Evolutionary conservation across 2,797 vertebrate species (phyloP).

Genomic region (Enteromius argenteus): DNA sequence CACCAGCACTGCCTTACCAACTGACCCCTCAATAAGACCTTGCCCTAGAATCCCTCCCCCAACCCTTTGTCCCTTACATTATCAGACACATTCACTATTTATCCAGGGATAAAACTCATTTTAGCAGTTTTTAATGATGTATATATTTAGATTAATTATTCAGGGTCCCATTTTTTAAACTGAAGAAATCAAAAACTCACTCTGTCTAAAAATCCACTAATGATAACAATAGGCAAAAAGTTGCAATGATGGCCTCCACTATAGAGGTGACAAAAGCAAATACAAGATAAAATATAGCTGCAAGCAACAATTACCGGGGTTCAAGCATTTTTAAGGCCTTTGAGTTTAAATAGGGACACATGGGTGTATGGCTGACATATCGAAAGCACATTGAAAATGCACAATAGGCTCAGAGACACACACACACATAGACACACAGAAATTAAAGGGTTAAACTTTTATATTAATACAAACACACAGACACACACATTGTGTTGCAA

Average conservation of each 20-base stretch:
- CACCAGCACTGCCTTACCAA: conserved; percentile 71
- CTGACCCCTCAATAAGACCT: conserved; percentile 68
- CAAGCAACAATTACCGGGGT: too few relatives aligned
- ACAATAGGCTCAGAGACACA: too few relatives aligned
- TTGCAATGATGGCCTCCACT: neutral
- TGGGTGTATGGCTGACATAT: too few relatives aligned
- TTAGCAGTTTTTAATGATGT: neutral
- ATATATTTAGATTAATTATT: neutral
- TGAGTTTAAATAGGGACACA: too few relatives aligned
- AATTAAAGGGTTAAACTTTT: too few relatives aligned
- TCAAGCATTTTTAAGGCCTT: too few relatives aligned
- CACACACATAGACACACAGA: too few relatives aligned
- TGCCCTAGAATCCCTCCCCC: conserved; percentile 66
- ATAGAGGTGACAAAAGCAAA: neutral
- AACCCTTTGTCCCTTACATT: conserved; percentile 25
- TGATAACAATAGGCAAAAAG: neutral
- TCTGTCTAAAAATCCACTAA: too few relatives aligned
- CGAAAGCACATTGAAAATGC: too few relatives aligned
- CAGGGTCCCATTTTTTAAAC: neutral
- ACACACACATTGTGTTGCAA: too few relatives aligned
- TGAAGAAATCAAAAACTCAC: neutral
- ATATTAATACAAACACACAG: too few relatives aligned
- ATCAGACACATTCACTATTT: conserved; percentile 25
- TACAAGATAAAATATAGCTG: neutral
- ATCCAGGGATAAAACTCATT: conserved; percentile 21